phyloP scores from a whole-genome alignment of 2,888 invertebrate species.

The Mechanitis messenoides region DNA sequence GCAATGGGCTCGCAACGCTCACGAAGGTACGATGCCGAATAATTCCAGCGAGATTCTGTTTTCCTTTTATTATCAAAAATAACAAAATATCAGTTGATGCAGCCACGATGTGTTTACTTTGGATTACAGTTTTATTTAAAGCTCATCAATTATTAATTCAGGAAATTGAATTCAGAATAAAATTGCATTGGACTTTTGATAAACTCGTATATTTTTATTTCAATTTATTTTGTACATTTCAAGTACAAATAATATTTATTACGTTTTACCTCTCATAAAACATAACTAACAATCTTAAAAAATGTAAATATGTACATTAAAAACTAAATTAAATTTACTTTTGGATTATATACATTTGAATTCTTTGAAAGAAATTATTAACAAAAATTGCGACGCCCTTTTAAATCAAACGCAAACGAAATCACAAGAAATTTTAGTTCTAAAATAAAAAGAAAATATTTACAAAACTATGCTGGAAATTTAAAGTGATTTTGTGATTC shows the following conservation, averaged over 20 bases:
- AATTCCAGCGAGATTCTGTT: conserved; percentile 14
- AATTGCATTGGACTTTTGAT: background rate
- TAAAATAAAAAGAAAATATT: background rate
- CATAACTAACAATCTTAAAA: no score
- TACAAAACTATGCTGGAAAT: background rate
- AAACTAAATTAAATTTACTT: no score
- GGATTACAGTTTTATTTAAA: conserved; percentile 9
- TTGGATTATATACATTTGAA: no score
- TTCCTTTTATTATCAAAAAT: conserved; percentile 21
- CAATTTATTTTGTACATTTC: no score
- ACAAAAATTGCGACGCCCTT: no score
- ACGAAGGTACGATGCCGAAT: conserved; percentile 9
- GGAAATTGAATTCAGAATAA: conserved; percentile 9
- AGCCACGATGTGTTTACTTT: conserved; percentile 9
- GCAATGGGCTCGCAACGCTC: conserved; percentile 10
- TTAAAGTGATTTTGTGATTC: conserved; percentile 10
- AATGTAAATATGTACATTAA: no score
- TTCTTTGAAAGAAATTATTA: no score
- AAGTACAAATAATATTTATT: no score
- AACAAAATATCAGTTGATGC: conserved; percentile 16
- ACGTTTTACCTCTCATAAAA: no score
- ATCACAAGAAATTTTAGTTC: no score
- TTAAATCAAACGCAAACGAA: no score
- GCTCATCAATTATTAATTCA: conserved; percentile 9
- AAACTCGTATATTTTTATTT: background rate